phyloP scores from a whole-genome alignment of 1,140 invertebrate genomes.

The Orchestia grillus region DNA sequence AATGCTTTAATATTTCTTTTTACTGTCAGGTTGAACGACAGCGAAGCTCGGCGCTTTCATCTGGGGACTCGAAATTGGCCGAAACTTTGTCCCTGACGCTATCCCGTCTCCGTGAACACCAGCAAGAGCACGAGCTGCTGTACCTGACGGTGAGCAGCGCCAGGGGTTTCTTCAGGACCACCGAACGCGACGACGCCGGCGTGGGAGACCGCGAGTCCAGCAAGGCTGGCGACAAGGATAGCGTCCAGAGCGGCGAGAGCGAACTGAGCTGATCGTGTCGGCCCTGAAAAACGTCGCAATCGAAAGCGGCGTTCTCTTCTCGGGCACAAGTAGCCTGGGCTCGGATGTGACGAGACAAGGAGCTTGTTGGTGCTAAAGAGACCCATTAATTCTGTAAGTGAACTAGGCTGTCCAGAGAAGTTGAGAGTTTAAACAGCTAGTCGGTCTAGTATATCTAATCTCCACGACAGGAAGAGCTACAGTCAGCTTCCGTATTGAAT shows the following conservation, averaged over 20 bases:
- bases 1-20: neutral
- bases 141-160: slow-evolving; percentile 36
- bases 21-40: slow-evolving; percentile 8
- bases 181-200: slow-evolving; percentile 70
- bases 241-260: slow-evolving; percentile 4
- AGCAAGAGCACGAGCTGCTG: slow-evolving; percentile 51
- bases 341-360: neutral
- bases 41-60: neutral
- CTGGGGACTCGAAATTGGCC: neutral
- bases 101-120: slow-evolving; percentile 11
- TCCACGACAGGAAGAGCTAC: too few relatives aligned
- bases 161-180: slow-evolving; percentile 19
- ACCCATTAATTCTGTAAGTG: neutral
- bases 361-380: neutral
- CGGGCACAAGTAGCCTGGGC: neutral
- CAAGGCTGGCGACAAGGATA: slow-evolving; percentile 60
- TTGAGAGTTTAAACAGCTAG: neutral
- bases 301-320: neutral
- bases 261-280: neutral
- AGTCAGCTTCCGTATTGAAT: too few relatives aligned
- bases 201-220: slow-evolving; percentile 72
- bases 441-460: neutral
- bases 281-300: too few relatives aligned
- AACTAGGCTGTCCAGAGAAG: neutral
- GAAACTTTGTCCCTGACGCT: slow-evolving; percentile 16